These are phyloP conservation scores for Macrobrachium rosenbergii DNA, from an alignment of 1,140 invertebrate species.

Conservation along the genomic window DNA sequence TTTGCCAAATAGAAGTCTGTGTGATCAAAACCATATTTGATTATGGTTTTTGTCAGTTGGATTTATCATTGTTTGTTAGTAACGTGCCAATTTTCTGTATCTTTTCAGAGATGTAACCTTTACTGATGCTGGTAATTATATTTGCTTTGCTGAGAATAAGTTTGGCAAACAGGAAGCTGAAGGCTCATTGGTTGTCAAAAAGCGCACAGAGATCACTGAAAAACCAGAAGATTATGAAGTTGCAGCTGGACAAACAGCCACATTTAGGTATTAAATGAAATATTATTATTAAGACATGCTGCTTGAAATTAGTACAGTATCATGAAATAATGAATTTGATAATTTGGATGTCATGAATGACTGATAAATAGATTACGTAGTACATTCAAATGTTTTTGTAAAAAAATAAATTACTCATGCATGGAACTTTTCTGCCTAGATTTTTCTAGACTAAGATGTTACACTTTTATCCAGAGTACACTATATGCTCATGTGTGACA, in stretches of 20 bases:
- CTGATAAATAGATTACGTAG: no score
- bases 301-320: no score
- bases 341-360: no score
- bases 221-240: constrained; percentile 92
- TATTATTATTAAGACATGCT: background rate
- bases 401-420: no score
- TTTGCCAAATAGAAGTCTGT: background rate
- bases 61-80: background rate
- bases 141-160: constrained; percentile 93
- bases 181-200: constrained; percentile 86
- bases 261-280: constrained; percentile 77
- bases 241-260: constrained; percentile 87
- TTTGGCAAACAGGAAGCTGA: constrained; percentile 84
- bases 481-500: background rate
- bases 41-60: background rate
- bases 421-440: no score
- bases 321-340: no score
- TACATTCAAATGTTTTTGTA: no score
- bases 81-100: constrained; percentile 25
- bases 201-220: constrained; percentile 86
- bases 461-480: no score
- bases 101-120: constrained; percentile 79
- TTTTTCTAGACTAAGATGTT: no score
- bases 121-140: constrained; percentile 89
- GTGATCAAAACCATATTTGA: background rate